Conservation (phyloP, 1,140 invertebrate species). For the Chironomus tepperi region DNA sequence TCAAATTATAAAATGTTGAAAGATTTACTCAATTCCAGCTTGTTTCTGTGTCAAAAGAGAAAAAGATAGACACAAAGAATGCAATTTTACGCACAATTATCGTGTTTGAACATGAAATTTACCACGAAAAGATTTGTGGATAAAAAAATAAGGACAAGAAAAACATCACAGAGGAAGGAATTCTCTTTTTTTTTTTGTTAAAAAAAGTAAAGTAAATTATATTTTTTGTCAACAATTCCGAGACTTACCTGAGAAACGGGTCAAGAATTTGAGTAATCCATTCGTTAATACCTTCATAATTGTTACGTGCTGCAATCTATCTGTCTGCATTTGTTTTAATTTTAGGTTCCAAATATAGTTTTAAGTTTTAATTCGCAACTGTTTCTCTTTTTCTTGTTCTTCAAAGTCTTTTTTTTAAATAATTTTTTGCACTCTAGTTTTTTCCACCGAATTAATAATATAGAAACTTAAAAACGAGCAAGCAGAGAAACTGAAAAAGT, state of each 20-base stretch:
- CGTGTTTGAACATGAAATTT: neutral
- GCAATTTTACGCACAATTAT: conserved; percentile 13
- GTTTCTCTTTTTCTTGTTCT: neutral
- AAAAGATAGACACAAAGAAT: neutral
- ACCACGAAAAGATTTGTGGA: neutral
- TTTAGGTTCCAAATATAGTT: neutral
- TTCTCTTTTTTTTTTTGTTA: too few relatives aligned
- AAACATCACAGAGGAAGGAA: neutral
- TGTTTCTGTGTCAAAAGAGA: neutral
- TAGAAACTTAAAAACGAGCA: neutral
- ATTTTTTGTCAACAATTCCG: neutral
- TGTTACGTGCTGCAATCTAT: neutral
- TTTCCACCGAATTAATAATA: neutral
- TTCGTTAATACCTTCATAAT: conserved; percentile 17
- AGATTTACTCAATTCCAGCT: neutral
- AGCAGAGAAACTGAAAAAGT: neutral
- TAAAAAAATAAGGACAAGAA: neutral
- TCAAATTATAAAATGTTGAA: too few relatives aligned
- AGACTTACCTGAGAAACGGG: conserved; percentile 12
- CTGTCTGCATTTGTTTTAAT: conserved; percentile 20
- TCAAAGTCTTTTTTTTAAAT: neutral
- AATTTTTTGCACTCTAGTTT: conserved; percentile 17
- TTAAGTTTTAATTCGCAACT: neutral
- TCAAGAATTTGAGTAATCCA: conserved; percentile 18
- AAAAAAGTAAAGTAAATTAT: too few relatives aligned